Evolutionary conservation across 1,140 invertebrate species (phyloP).

Genomic region (Dinoponera quadriceps): DNA sequence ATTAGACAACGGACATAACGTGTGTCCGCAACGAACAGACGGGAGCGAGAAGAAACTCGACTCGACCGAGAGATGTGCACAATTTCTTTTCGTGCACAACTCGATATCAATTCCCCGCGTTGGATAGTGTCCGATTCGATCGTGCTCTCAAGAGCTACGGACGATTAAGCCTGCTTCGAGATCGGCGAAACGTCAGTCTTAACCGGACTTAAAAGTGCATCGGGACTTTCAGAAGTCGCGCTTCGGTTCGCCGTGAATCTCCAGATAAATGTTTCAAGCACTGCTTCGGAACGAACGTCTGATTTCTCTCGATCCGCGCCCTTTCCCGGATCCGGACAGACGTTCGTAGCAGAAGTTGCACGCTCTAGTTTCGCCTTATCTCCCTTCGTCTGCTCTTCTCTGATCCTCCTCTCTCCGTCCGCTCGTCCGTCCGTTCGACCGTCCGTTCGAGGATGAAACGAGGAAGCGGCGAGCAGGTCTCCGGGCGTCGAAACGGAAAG

Average conservation of each 20-base stretch:
- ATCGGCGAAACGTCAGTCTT: constrained; percentile 49
- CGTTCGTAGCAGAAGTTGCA: constrained; percentile 53
- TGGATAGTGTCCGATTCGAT: constrained; percentile 10
- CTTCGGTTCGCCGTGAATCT: constrained; percentile 43
- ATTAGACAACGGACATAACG: neutral
- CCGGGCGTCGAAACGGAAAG: constrained; percentile 36
- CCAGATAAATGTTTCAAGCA: constrained; percentile 42
- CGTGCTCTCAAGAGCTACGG: constrained; percentile 24
- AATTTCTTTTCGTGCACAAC: constrained; percentile 16
- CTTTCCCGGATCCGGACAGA: constrained; percentile 47
- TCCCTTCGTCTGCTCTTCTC: constrained; percentile 47
- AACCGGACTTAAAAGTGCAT: constrained; percentile 42
- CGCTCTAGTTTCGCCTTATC: constrained; percentile 65
- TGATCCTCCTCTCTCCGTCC: constrained; percentile 23
- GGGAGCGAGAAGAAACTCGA: neutral
- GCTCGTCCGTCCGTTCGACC: neutral
- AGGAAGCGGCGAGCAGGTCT: neutral
- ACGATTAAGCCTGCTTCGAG: constrained; percentile 46
- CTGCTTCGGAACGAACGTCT: constrained; percentile 59
- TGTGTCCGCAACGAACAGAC: neutral
- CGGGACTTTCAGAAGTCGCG: constrained; percentile 31
- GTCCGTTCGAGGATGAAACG: constrained; percentile 30
- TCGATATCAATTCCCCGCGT: constrained; percentile 29
- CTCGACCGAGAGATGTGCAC: constrained; percentile 15
- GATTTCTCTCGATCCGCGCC: constrained; percentile 55